Evolutionary conservation across 2,888 invertebrate species (phyloP).

Genomic region (Calameuta idolon): DNA sequence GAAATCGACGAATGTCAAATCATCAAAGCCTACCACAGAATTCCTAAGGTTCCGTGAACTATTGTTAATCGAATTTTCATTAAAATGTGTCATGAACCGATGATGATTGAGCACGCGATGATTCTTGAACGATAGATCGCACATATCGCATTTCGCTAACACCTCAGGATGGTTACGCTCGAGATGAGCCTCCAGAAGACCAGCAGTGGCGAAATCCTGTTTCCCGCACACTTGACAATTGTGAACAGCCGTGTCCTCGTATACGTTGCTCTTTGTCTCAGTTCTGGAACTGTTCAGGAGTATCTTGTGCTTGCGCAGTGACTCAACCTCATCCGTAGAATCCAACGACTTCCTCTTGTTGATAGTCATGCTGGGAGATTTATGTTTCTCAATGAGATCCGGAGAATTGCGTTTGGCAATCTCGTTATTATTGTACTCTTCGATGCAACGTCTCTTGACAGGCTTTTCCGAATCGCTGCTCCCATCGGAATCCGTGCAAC

Average conservation of each 20-base stretch:
- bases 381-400: slow-evolving; percentile 31
- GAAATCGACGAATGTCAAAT: slow-evolving; percentile 83
- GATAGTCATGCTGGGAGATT: slow-evolving; percentile 20
- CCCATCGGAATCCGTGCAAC: slow-evolving; percentile 56
- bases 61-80: slow-evolving; percentile 48
- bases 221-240: slow-evolving; percentile 76
- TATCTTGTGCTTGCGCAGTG: slow-evolving; percentile 54
- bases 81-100: slow-evolving; percentile 73
- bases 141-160: slow-evolving; percentile 78
- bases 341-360: slow-evolving; percentile 48
- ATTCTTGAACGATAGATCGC: slow-evolving; percentile 80
- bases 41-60: slow-evolving; percentile 58
- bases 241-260: slow-evolving; percentile 26
- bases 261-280: slow-evolving; percentile 51
- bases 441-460: slow-evolving; percentile 30
- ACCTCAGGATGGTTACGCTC: slow-evolving; percentile 76
- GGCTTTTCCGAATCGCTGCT: slow-evolving; percentile 56
- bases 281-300: slow-evolving; percentile 51
- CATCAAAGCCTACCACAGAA: slow-evolving; percentile 76
- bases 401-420: slow-evolving; percentile 63
- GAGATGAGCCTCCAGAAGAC: slow-evolving; percentile 75
- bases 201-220: slow-evolving; percentile 72
- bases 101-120: slow-evolving; percentile 80
- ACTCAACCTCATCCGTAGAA: slow-evolving; percentile 37
- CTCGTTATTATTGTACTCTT: slow-evolving; percentile 74